Evolutionary conservation across 2,113 vertebrate species (phyloP).

Genomic region (Pelecanoides urinatrix): DNA sequence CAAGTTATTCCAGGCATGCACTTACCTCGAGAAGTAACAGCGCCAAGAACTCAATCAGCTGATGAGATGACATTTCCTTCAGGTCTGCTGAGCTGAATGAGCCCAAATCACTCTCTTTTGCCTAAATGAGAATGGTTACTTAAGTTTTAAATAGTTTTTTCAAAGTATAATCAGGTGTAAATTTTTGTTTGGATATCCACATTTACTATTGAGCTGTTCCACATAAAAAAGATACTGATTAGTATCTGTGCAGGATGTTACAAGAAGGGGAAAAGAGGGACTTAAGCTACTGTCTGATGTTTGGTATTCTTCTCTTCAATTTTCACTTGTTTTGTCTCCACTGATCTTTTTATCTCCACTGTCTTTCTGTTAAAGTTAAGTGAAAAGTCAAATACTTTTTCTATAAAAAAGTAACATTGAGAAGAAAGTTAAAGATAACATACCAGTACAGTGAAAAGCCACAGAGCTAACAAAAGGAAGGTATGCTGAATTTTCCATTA

Average conservation of each 20-base stretch:
- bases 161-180: not conserved
- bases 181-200: not conserved
- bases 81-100: constrained; percentile 82
- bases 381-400: not conserved
- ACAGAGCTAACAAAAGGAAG: not conserved
- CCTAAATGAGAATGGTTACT: constrained; percentile 64
- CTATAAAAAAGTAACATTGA: not conserved
- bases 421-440: not conserved
- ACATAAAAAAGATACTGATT: not conserved
- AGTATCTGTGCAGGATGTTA: not conserved
- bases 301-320: not conserved
- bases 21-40: constrained; percentile 86
- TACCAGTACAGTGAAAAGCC: not conserved
- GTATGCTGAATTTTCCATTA: not conserved
- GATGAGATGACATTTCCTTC: constrained; percentile 87
- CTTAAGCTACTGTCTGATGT: not conserved
- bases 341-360: not conserved
- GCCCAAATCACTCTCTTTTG: constrained; percentile 82
- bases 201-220: not conserved
- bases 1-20: not conserved
- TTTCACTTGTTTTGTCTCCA: not conserved
- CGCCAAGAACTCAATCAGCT: constrained; percentile 90
- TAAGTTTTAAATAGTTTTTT: not conserved
- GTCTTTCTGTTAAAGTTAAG: not conserved
- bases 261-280: not conserved